Base-by-base conservation (phyloP, 2,797 vertebrate genomes). In the Enteromius argenteus region DNA sequence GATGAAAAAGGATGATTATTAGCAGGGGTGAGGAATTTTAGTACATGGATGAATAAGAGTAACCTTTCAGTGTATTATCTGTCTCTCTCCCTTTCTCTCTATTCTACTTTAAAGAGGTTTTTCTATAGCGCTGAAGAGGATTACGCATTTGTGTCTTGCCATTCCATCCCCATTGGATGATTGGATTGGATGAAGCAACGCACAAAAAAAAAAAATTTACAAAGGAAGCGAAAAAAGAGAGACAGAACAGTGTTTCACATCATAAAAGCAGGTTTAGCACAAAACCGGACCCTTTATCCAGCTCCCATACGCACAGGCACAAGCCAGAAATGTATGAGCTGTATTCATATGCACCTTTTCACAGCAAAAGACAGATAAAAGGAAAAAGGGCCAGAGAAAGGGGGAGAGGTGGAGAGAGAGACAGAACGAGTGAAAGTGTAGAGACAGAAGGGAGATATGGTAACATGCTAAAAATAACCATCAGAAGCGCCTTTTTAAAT, bases 401-500 rank as follows among this genome's bases (percentile, higher is more conserved):
- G 86, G 88, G 90, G 86, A 86, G 89, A 91, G 90, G 91, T 90
- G 89, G 87, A 89, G 90, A 87, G 89, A 92, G 87, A 90, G 87
- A 80, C 90, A 87, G 89, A 86, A 89, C 87, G 87, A 91, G 89
- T 87, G 91, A 89, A 90, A 92, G 87, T 85, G 87, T 90, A 86
- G 89, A 90, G 92, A 91, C 88, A 90, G 90, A 90, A 86, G 89
- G 86, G 90, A 89, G 91, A 90, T 92, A 91, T 89, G 88, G 90
- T 89, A 92, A 85, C 88, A 83, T 86, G 87, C 93, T 94, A 94
- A 95, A 95, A 95, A 95, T 95, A 95, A 92, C 90, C 88, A 13
- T 92, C 89, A 91, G 91, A 93, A 93, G 91, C 90, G 89, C 88
- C 91, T 94, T 85, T 93, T 94, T 88, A 90, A 92, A 93, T 93